Evolutionary conservation across 2,888 invertebrate genomes (phyloP).

Genomic region (Mesorhabditis sp.): DNA sequence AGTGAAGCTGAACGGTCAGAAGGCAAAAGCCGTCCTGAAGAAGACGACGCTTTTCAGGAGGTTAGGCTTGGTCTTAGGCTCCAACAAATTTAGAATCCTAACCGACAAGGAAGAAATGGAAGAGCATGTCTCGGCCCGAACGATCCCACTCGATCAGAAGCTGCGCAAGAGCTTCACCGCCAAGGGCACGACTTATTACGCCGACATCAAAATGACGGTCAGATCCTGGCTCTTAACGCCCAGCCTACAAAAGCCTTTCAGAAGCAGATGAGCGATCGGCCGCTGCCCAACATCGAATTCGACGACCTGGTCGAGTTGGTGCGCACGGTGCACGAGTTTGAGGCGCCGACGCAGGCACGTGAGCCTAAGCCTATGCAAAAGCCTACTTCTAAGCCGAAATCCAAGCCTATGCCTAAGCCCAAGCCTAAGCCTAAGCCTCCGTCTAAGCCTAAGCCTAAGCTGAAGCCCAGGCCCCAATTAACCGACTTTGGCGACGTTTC

Average conservation of each 20-base stretch:
- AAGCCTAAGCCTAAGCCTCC: not conserved
- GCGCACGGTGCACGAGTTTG: not conserved
- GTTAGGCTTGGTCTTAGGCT: not conserved
- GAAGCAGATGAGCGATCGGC: conserved; percentile 1
- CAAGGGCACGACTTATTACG: conserved; percentile 4
- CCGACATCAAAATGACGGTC: not conserved
- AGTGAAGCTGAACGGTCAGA: not conserved
- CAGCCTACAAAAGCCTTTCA: not conserved
- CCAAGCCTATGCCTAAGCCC: not conserved
- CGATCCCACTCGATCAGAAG: not conserved
- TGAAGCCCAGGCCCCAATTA: not conserved
- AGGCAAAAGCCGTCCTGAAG: not conserved
- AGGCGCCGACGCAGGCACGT: not conserved
- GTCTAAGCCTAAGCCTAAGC: not conserved
- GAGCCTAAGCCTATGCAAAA: not conserved
- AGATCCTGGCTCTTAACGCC: not conserved
- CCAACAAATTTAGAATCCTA: not conserved
- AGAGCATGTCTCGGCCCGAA: not conserved
- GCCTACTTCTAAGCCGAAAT: not conserved
- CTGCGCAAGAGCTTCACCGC: not conserved
- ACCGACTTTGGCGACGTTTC: not conserved
- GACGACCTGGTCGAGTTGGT: not conserved
- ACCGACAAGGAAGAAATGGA: not conserved
- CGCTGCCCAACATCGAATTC: not conserved
- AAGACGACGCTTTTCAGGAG: conserved; percentile 1